Evolutionary conservation across 1,140 invertebrate species (phyloP), one percentile per base, ranked within the genome.

Genomic region (Conopomorpha cramerella): DNA sequence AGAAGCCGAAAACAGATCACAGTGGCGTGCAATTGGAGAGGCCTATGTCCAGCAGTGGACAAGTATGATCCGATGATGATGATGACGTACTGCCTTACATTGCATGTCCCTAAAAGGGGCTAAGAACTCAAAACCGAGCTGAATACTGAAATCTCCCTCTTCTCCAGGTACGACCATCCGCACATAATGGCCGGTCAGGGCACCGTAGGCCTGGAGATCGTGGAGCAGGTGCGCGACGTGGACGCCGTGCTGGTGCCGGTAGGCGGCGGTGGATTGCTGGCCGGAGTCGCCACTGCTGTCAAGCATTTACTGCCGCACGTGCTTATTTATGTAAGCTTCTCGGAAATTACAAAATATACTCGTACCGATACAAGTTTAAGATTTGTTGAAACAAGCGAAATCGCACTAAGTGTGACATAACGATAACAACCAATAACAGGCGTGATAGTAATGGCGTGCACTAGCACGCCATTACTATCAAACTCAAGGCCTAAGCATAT

Each of bases 121-220:
- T n/a, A n/a, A n/a, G n/a, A n/a, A n/a, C n/a, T n/a, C n/a, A n/a
- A n/a, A n/a, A n/a, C n/a, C n/a, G n/a, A n/a, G n/a, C n/a, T n/a
- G n/a, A n/a, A n/a, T n/a, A n/a, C n/a, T n/a, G n/a, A n/a, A n/a
- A n/a, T n/a, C n/a, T n/a, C n/a, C n/a, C 19, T 29, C 3, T 36
- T 56, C 3, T 56, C 44, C 53, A 92, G 91, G 1, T 95, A 95
- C 58, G 94, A 96, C 70, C 91, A 96, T 72, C 93, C 93, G 0
- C 84, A 95, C 51, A 94, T 97, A 27, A 87, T 97, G 72, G 92
- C 94, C 2, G 95, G 94, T 0, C 93, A 96, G 71, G 95, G 95
- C 7, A 96, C 93, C 0, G 85, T 95, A 45, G 95, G 92, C 1
- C 59, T 96, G 41, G 95, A 97, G 68, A 95, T 97, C 29, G 59